A percentile compares a stretch with the other conserved stretches of the same genome.
Conservation (phyloP, 2,888 invertebrate species). For the Sminthurinus aureus region DNA sequence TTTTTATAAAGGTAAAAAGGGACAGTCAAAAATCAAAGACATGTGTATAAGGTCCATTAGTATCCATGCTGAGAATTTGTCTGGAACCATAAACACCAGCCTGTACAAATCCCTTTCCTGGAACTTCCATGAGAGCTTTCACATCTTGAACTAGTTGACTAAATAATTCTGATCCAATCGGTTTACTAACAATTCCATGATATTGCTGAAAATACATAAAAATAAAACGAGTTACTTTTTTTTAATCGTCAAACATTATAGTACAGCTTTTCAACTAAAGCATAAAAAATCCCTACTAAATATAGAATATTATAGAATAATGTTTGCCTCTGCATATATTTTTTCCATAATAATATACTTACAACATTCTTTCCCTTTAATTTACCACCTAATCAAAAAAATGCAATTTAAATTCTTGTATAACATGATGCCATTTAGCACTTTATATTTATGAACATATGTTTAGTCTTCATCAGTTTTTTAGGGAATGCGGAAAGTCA, state of each 20-base stretch:
- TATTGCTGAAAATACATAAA: conserved; percentile 61
- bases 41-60: conserved; percentile 64
- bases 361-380: conserved; percentile 63
- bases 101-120: conserved; percentile 56
- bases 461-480: no score
- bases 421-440: no score
- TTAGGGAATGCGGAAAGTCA: no score
- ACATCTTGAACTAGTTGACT: conserved; percentile 51
- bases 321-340: not conserved
- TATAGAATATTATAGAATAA: not conserved
- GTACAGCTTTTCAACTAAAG: no score
- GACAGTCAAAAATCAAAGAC: conserved; percentile 61
- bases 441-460: no score
- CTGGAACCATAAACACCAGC: conserved; percentile 64
- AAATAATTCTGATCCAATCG: conserved; percentile 62
- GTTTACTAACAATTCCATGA: conserved; percentile 64
- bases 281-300: not conserved
- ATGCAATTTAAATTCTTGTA: not conserved
- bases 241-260: no score
- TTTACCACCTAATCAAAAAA: conserved; percentile 61
- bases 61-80: conserved; percentile 63
- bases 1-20: not conserved
- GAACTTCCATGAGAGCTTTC: conserved; percentile 50
- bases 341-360: not conserved
- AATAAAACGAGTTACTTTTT: no score